Evolutionary conservation across 2,113 vertebrate genomes (phyloP).

Genomic region (Atractosteus spatula): DNA sequence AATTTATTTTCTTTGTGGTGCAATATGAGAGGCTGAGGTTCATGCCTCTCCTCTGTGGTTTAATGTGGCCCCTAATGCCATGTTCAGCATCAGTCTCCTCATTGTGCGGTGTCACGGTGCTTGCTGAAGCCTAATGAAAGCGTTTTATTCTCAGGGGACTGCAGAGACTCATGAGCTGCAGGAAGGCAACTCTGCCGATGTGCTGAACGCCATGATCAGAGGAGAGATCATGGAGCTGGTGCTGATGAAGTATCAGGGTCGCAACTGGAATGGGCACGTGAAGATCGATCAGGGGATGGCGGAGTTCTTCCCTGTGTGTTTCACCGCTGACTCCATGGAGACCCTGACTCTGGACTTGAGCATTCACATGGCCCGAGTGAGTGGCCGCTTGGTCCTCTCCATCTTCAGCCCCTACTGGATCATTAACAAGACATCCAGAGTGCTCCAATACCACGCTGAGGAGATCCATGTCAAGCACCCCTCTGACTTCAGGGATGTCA

Average conservation of each 20-base stretch:
- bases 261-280: slow-evolving; percentile 82
- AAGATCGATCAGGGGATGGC: slow-evolving; percentile 62
- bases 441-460: slow-evolving; percentile 90
- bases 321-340: slow-evolving; percentile 59
- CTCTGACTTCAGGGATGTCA: slow-evolving; percentile 79
- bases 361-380: slow-evolving; percentile 58
- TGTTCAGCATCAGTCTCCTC: neutral
- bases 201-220: slow-evolving; percentile 74
- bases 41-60: neutral
- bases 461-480: slow-evolving; percentile 85
- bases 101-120: neutral
- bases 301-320: slow-evolving; percentile 78
- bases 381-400: slow-evolving; percentile 69
- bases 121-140: neutral
- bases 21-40: no score
- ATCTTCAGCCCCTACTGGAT: slow-evolving; percentile 95
- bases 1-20: no score
- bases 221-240: slow-evolving; percentile 84
- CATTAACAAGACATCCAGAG: slow-evolving; percentile 90
- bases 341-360: slow-evolving; percentile 68
- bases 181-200: slow-evolving; percentile 78
- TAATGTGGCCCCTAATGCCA: neutral
- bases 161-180: slow-evolving; percentile 72
- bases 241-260: slow-evolving; percentile 85
- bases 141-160: slow-evolving; percentile 64